Percentiles rank a stretch among this genome's conserved stretches.
These are phyloP conservation scores for Callipepla squamata DNA, from an alignment of 2,113 vertebrate genomes.

Conservation along the genomic window DNA sequence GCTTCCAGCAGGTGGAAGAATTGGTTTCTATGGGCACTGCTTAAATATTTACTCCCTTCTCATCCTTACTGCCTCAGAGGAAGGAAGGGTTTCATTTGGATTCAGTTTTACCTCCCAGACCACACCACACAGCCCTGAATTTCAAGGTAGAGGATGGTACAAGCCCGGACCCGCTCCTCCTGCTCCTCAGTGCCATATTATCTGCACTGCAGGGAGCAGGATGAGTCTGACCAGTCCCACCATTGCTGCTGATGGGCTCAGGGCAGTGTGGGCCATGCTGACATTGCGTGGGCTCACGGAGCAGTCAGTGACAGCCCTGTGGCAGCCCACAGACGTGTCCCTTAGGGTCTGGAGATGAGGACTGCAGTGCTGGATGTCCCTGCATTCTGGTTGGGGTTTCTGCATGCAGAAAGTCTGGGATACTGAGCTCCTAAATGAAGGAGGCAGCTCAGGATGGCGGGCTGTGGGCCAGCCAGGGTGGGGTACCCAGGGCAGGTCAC, in stretches of 20 bases:
- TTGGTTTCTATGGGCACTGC: neutral
- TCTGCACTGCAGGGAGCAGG: neutral
- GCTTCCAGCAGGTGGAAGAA: neutral
- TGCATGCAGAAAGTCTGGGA: accelerated
- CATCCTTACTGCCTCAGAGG: neutral
- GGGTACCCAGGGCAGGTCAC: accelerated
- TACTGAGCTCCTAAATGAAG: neutral
- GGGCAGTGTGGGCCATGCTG: accelerated
- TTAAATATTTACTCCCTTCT: neutral
- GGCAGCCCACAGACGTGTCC: neutral
- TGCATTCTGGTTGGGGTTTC: neutral
- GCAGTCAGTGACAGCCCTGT: neutral
- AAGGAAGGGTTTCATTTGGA: neutral
- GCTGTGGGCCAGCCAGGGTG: neutral
- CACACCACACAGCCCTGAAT: neutral
- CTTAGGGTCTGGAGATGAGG: neutral
- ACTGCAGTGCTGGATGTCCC: neutral
- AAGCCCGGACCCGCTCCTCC: neutral
- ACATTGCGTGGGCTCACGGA: neutral
- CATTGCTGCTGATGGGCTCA: neutral
- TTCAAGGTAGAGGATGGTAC: neutral
- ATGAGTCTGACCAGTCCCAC: neutral
- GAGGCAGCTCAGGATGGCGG: neutral
- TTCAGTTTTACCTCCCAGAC: neutral
- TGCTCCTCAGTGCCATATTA: neutral